Conservation (phyloP, 2,797 vertebrate species). For the Neomorphus geoffroyi region DNA sequence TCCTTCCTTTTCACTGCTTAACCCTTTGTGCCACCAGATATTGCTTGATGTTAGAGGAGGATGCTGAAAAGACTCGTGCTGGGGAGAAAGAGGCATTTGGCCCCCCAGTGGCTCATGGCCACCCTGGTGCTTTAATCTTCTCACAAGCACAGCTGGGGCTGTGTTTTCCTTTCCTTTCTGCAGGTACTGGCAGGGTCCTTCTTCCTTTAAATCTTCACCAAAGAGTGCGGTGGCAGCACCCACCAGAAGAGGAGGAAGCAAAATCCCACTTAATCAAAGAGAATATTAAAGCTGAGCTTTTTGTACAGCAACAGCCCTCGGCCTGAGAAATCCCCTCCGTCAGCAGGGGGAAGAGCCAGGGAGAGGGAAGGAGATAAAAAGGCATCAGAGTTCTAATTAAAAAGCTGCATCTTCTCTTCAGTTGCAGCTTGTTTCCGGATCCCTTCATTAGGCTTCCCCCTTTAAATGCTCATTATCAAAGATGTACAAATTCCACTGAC, state of each 20-base stretch:
- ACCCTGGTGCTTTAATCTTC: neutral
- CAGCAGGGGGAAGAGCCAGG: neutral
- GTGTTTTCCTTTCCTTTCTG: neutral
- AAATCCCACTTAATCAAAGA: constrained; percentile 47
- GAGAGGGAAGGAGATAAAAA: constrained; percentile 46
- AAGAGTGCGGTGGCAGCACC: neutral
- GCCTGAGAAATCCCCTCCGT: constrained; percentile 26
- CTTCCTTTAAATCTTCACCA: constrained; percentile 7
- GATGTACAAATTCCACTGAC: constrained; percentile 11
- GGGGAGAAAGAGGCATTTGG: neutral
- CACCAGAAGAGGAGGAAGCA: neutral
- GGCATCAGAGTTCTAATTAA: constrained; percentile 69
- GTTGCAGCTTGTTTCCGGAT: constrained; percentile 29
- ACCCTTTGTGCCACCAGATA: neutral
- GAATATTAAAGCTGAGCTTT: constrained; percentile 53
- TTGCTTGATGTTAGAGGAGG: neutral
- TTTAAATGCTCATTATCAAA: constrained; percentile 62
- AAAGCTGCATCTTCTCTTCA: constrained; percentile 29
- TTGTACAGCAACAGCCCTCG: constrained; percentile 3
- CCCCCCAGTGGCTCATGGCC: neutral
- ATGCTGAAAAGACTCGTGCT: fast-evolving
- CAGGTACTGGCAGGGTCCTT: neutral
- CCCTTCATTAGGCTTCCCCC: constrained; percentile 52
- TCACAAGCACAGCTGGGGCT: fast-evolving
- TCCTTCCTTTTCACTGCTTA: neutral